Evolutionary conservation across 2,888 invertebrate genomes (phyloP).

Genomic region (Cosmia trapezina): DNA sequence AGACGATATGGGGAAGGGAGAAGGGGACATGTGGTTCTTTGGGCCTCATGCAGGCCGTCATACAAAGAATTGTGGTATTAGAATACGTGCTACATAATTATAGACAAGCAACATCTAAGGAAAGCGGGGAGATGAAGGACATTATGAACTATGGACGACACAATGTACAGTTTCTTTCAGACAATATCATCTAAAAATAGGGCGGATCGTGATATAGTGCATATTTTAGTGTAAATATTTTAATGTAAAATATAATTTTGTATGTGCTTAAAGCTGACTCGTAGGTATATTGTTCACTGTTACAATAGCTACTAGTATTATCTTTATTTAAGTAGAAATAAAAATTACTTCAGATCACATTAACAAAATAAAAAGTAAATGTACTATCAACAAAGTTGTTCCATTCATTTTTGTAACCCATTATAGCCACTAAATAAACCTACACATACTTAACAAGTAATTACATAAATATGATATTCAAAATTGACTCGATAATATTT

Average conservation of each 20-base stretch:
- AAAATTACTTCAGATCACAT: constrained; percentile 87
- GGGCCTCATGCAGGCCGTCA: constrained; percentile 13
- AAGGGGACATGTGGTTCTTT: constrained; percentile 29
- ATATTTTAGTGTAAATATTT: constrained; percentile 77
- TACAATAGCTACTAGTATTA: constrained; percentile 64
- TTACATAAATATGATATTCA: constrained; percentile 80
- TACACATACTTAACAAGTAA: constrained; percentile 83
- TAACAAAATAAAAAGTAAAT: constrained; percentile 84
- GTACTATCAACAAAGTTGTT: constrained; percentile 81
- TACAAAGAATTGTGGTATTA: constrained; percentile 3
- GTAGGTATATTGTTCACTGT: constrained; percentile 72
- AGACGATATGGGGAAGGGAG: constrained; percentile 88
- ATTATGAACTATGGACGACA: constrained; percentile 69
- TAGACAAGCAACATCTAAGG: constrained; percentile 32
- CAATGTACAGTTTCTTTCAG: constrained; percentile 66
- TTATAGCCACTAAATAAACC: constrained; percentile 80
- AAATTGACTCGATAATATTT: constrained; percentile 87
- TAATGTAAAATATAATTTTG: constrained; percentile 81
- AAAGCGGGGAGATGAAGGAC: constrained; percentile 57
- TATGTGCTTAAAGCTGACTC: constrained; percentile 83
- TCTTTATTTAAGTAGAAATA: constrained; percentile 72
- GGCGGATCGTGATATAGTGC: constrained; percentile 86
- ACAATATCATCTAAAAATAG: constrained; percentile 86
- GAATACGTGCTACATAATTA: constrained; percentile 18
- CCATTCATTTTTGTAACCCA: constrained; percentile 72